Conservation (phyloP, 2,797 vertebrate species). For the Euthynnus affinis region DNA sequence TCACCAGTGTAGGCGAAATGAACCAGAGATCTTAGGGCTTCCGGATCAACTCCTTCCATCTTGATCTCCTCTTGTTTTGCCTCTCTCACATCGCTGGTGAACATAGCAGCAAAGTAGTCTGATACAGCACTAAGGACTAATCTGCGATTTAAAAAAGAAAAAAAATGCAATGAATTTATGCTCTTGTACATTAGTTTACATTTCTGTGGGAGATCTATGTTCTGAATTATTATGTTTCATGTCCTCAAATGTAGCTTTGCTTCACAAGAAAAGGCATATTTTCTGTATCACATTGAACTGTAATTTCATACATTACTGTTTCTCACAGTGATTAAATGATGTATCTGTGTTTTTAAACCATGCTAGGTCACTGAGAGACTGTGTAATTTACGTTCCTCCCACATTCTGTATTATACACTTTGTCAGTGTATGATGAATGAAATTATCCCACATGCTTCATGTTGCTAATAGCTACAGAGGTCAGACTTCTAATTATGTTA, state of each 20-base stretch:
- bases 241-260: slow-evolving; percentile 9
- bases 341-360: slow-evolving; percentile 22
- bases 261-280: slow-evolving; percentile 9
- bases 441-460: slow-evolving; percentile 33
- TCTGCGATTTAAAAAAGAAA: slow-evolving; percentile 78
- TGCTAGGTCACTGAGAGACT: slow-evolving; percentile 8
- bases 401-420: slow-evolving; percentile 29
- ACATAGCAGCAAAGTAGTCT: slow-evolving; percentile 99
- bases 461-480: slow-evolving; percentile 48
- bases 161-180: slow-evolving; percentile 44
- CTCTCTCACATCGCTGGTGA: slow-evolving; percentile 96
- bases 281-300: slow-evolving; percentile 9
- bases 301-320: slow-evolving; percentile 17
- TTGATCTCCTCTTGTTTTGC: slow-evolving; percentile 98
- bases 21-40: slow-evolving; percentile 94
- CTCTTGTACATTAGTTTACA: slow-evolving; percentile 24
- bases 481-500: slow-evolving; percentile 60
- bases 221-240: slow-evolving; percentile 19
- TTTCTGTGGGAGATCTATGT: slow-evolving; percentile 2
- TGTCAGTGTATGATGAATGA: slow-evolving; percentile 55
- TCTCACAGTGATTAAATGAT: slow-evolving; percentile 42
- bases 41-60: slow-evolving; percentile 97
- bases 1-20: slow-evolving; percentile 97
- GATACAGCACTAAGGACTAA: slow-evolving; percentile 96
- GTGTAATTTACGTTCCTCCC: neutral